Evolutionary conservation across 1,140 invertebrate species (phyloP).

Genomic region (Euura saliciscinereae): DNA sequence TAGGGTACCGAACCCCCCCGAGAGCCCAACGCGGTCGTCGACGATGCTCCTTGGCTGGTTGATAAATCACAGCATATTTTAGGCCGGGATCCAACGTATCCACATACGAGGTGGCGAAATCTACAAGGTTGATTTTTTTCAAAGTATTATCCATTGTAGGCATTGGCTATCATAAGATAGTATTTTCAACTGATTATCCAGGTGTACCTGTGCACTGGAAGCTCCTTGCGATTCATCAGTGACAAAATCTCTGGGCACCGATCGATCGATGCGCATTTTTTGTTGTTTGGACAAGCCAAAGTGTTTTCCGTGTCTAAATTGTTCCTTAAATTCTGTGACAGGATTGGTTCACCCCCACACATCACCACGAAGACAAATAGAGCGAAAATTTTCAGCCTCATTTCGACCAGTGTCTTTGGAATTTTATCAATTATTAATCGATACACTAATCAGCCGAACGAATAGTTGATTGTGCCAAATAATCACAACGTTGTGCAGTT

Average conservation of each 20-base stretch:
- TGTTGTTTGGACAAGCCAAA: constrained; percentile 33
- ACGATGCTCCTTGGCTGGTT: neutral
- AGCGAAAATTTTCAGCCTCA: neutral
- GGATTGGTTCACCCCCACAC: neutral
- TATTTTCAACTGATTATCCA: neutral
- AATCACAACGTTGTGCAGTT: neutral
- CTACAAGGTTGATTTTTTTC: constrained; percentile 18
- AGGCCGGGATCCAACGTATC: constrained; percentile 31
- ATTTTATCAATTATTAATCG: neutral
- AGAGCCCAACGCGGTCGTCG: neutral
- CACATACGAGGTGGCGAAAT: constrained; percentile 45
- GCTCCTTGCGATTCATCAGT: constrained; percentile 32
- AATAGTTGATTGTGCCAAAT: neutral
- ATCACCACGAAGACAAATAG: neutral
- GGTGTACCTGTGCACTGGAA: constrained; percentile 41
- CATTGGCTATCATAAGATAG: neutral
- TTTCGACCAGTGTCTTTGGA: neutral
- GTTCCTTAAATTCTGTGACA: neutral
- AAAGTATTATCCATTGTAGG: neutral
- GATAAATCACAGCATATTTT: constrained; percentile 41
- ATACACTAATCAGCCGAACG: neutral
- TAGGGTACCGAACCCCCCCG: neutral
- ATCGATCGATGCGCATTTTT: constrained; percentile 34
- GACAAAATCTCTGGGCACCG: constrained; percentile 33
- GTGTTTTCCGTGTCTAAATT: constrained; percentile 18